phyloP scores from a whole-genome alignment of 2,797 vertebrate species.

The Tapera naevia region DNA sequence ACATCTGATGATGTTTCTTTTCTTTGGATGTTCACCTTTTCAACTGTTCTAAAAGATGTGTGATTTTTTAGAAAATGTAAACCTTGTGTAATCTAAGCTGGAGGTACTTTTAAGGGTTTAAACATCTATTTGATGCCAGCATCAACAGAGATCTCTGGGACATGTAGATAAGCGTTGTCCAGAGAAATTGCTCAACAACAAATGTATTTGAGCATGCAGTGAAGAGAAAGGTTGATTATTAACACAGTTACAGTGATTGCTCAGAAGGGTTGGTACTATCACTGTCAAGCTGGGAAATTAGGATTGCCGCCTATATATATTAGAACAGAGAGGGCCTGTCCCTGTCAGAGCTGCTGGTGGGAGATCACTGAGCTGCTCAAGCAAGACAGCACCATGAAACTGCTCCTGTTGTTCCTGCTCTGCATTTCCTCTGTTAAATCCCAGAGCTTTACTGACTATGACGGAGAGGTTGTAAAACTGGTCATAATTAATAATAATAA shows the following conservation, averaged over 20 bases:
- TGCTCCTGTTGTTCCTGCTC: conserved; percentile 77
- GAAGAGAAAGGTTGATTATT: conserved; percentile 72
- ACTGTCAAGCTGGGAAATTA: neutral
- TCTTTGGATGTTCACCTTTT: neutral
- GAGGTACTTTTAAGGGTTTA: conserved; percentile 9
- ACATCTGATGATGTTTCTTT: neutral
- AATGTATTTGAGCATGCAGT: conserved; percentile 38
- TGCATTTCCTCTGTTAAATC: conserved; percentile 61
- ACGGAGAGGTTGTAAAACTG: conserved; percentile 61
- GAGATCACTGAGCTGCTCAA: conserved; percentile 38
- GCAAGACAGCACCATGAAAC: conserved; percentile 74
- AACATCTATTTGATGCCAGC: conserved; percentile 30
- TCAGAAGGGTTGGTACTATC: conserved; percentile 18
- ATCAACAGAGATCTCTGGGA: conserved; percentile 2
- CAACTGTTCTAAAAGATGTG: neutral
- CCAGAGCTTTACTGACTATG: neutral
- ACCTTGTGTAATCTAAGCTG: conserved; percentile 50
- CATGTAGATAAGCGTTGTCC: conserved; percentile 68
- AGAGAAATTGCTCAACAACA: conserved; percentile 75
- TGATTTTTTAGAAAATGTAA: conserved; percentile 29
- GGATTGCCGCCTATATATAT: conserved; percentile 42
- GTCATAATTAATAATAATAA: neutral
- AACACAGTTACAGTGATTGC: conserved; percentile 60
- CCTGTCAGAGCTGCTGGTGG: neutral
- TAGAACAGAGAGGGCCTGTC: neutral